These are phyloP conservation scores for Parus major DNA, from an alignment of 2,113 vertebrate species.

Conservation along the genomic window DNA sequence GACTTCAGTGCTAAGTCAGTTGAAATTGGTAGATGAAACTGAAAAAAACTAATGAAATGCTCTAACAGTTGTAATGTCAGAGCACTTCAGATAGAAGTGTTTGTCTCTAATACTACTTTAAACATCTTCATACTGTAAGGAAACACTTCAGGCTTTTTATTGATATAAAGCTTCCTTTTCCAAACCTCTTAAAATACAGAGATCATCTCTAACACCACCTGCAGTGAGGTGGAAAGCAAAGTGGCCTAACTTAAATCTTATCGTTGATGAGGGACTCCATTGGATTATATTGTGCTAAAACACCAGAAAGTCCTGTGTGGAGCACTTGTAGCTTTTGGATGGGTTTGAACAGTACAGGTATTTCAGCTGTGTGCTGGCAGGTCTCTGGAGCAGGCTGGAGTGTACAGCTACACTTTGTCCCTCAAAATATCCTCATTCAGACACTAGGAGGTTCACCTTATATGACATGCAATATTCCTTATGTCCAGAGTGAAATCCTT, in stretches of 20 bases:
- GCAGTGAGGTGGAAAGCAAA: neutral
- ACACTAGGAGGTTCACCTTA: neutral
- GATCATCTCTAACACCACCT: neutral
- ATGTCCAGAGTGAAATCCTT: neutral
- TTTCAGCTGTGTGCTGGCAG: neutral
- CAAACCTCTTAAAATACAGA: neutral
- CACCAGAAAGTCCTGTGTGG: neutral
- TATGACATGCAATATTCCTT: neutral
- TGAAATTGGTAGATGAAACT: neutral
- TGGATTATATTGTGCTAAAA: neutral
- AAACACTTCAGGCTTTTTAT: neutral
- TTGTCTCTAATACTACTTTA: neutral
- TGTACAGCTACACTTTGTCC: rapidly evolving
- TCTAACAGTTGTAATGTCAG: neutral
- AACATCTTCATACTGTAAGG: neutral
- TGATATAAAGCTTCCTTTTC: neutral
- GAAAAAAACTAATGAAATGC: neutral
- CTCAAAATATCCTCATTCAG: neutral
- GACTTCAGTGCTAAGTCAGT: neutral
- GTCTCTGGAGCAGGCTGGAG: neutral
- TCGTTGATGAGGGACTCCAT: neutral
- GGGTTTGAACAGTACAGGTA: neutral
- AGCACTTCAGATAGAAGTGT: neutral
- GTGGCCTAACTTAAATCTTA: neutral
- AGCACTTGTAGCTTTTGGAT: neutral